Base-by-base conservation (phyloP, 2,888 invertebrate species). In the Fissipunctia ypsillon region DNA sequence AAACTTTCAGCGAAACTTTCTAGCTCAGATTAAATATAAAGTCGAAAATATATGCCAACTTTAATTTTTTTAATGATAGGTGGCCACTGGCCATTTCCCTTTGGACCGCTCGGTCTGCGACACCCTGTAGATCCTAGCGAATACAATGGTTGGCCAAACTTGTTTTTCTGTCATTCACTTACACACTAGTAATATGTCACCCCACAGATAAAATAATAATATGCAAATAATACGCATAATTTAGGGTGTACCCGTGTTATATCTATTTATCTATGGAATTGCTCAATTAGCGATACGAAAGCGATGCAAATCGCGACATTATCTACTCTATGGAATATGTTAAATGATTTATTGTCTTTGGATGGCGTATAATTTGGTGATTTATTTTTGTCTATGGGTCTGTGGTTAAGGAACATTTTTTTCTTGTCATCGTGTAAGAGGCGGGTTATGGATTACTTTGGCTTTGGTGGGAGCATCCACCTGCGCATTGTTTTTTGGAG, bases 181-280 rank as follows among this genome's bases (percentile, higher is more conserved):
- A 16, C 31, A 45, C 25, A n/a, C 0, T 52, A 28, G 45, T n/a
- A 60, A 86, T 90, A 91, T 94, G 93, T 93, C 94, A 92, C 92
- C 95, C 95, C 87, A 91, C 88, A 93, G 94, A 95, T 95, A 95
- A 95, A 94, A 94, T 93, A 96, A 95, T 95, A 94, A 94, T 93
- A 96, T 96, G 96, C 96, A 96, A 96, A 96, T 96, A 94, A 93
- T 93, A 92, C 91, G 95, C 91, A 95, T 96, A 96, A 96, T 95
- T 94, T 94, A 91, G 95, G 94, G 94, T 90, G 89, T 90, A 79
- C 92, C 90, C 95, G 95, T 95, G 95, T 95, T 95, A 94, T 96
- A 96, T 96, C 96, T 95, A 94, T 95, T 96, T 96, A 96, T 96
- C 96, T 95, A 93, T 95, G 94, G 94, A 95, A 96, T 95, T 93